These are phyloP conservation scores for Pseudachorutes palmiensis DNA, from an alignment of 1,140 invertebrate genomes.

Conservation along the genomic window DNA sequence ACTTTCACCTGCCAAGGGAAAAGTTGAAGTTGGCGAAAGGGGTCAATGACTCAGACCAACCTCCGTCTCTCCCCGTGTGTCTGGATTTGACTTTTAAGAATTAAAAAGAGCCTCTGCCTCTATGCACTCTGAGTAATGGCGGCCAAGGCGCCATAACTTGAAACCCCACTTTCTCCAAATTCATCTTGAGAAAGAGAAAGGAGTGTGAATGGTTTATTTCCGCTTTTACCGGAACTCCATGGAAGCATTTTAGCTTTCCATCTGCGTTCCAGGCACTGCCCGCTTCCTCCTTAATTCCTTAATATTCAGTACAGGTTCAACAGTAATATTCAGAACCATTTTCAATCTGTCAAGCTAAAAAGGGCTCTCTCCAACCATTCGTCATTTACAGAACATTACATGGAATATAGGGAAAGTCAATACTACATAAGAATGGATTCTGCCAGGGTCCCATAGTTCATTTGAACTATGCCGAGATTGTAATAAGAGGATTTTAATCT, in stretches of 20 bases:
- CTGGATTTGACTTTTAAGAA: slow-evolving; percentile 1
- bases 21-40: neutral
- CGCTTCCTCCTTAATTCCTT: neutral
- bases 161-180: too few species aligned
- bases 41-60: neutral
- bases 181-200: slow-evolving; percentile 3
- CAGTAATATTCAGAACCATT: neutral
- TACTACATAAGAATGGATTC: neutral
- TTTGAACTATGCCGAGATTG: too few species aligned
- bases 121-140: neutral
- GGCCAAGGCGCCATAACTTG: too few species aligned
- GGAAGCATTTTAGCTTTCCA: neutral
- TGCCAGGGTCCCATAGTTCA: too few species aligned
- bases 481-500: too few species aligned
- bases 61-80: neutral
- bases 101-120: neutral
- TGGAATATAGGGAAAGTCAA: neutral
- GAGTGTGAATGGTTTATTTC: slow-evolving; percentile 2
- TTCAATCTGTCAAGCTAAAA: neutral
- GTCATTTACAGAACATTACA: neutral
- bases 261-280: neutral
- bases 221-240: slow-evolving; percentile 2
- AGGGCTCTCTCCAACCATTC: neutral
- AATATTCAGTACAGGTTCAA: neutral
- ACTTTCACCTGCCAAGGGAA: neutral